phyloP scores from a whole-genome alignment of 2,888 invertebrate species.

The Oithona nana region DNA sequence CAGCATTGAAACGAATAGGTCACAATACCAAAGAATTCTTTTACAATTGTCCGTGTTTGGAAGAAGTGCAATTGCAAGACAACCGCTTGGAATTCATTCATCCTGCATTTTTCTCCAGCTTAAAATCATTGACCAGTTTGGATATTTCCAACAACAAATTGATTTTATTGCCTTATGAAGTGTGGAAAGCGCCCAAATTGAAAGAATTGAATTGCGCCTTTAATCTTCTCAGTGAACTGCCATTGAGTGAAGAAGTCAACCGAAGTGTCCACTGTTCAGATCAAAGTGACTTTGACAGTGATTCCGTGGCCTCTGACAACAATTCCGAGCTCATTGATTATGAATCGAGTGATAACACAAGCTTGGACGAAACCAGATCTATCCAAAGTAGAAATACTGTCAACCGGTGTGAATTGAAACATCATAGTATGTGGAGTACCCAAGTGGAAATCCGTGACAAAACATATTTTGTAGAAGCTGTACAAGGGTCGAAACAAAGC shows the following conservation, averaged over 20 bases:
- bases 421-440: conserved; percentile 45
- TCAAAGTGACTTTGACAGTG: neutral
- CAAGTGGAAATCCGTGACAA: conserved; percentile 22
- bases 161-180: conserved; percentile 52
- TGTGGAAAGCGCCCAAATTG: conserved; percentile 71
- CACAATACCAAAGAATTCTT: conserved; percentile 23
- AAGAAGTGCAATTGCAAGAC: conserved; percentile 71
- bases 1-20: conserved; percentile 21
- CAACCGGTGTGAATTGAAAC: conserved; percentile 27
- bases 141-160: conserved; percentile 90
- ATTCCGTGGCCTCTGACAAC: neutral
- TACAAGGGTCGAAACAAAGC: conserved; percentile 23
- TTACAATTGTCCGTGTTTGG: conserved; percentile 56
- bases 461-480: neutral
- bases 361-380: neutral
- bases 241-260: conserved; percentile 28
- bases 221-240: conserved; percentile 60
- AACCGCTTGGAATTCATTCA: conserved; percentile 56
- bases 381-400: neutral
- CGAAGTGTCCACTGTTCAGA: neutral
- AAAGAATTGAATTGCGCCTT: conserved; percentile 72
- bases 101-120: conserved; percentile 56
- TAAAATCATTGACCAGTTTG: conserved; percentile 55
- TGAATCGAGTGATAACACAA: neutral
- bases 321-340: neutral